These are phyloP conservation scores for Leptopilina syphax DNA, from an alignment of 2,888 invertebrate genomes.

Conservation along the genomic window DNA sequence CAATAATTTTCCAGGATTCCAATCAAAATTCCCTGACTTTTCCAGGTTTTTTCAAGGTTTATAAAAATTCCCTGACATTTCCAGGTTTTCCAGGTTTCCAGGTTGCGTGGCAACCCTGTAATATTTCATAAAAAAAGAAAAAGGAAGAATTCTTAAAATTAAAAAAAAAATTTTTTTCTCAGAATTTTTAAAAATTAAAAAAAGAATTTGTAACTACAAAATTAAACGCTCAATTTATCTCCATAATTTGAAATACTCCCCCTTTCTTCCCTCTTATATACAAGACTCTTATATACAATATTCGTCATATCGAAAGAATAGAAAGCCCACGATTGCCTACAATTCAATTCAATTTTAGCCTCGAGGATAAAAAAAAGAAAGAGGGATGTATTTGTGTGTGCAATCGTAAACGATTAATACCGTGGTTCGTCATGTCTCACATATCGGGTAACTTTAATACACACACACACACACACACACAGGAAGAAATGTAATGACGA, in stretches of 20 bases:
- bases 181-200: too few relatives aligned
- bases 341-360: slow-evolving; percentile 39
- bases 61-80: too few relatives aligned
- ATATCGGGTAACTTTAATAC: slow-evolving; percentile 46
- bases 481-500: slow-evolving; percentile 12
- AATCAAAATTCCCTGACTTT: too few relatives aligned
- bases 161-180: too few relatives aligned
- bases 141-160: too few relatives aligned
- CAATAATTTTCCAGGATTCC: too few relatives aligned
- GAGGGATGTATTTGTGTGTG: slow-evolving; percentile 56
- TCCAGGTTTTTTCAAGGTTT: too few relatives aligned
- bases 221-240: slow-evolving; percentile 34
- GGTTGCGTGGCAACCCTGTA: too few relatives aligned
- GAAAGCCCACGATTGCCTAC: slow-evolving; percentile 37
- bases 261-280: background rate
- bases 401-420: slow-evolving; percentile 62
- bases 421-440: slow-evolving; percentile 61
- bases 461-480: background rate
- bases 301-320: slow-evolving; percentile 17
- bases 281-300: background rate
- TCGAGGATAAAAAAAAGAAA: background rate
- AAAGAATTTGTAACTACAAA: background rate
- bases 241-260: slow-evolving; percentile 29
- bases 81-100: too few relatives aligned
- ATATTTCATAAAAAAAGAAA: too few relatives aligned